phyloP scores from a whole-genome alignment of 2,888 invertebrate genomes.

The Seira sanloemensis region DNA sequence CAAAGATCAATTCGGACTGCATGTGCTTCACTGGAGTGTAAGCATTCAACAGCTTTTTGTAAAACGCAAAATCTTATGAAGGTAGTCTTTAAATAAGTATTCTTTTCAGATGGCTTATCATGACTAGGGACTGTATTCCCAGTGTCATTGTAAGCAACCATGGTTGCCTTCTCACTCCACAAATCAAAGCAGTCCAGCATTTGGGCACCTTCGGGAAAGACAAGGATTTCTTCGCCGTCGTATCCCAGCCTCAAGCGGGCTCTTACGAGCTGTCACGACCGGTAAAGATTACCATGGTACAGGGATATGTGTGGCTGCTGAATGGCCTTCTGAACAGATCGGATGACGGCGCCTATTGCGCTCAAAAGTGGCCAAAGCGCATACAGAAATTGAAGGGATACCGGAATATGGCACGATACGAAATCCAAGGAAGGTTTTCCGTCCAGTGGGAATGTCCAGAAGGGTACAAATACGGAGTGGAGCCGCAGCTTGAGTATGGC shows the following conservation, averaged over 20 bases:
- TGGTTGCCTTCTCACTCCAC: conserved; percentile 35
- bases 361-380: background rate
- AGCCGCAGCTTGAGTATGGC: conserved; percentile 14
- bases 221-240: conserved; percentile 48
- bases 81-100: background rate
- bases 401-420: conserved; percentile 15
- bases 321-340: conserved; percentile 38
- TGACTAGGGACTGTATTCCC: conserved; percentile 43
- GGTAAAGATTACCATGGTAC: conserved; percentile 13
- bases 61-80: background rate
- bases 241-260: background rate
- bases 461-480: background rate
- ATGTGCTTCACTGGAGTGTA: conserved; percentile 55
- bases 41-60: conserved; percentile 21
- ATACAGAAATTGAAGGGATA: background rate
- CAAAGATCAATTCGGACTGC: conserved; percentile 50
- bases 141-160: conserved; percentile 22
- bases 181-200: conserved; percentile 51
- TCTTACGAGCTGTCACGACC: conserved; percentile 33
- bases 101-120: conserved; percentile 50
- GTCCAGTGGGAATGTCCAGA: conserved; percentile 40
- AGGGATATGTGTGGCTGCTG: conserved; percentile 49
- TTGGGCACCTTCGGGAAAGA: conserved; percentile 16
- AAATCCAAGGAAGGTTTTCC: conserved; percentile 20
- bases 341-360: conserved; percentile 23